Evolutionary conservation across 35 echinoderm and acorn worm genomes (phyloP), one percentile per base, ranked within the genome.

Genomic region (Nesometra sesokonis): DNA sequence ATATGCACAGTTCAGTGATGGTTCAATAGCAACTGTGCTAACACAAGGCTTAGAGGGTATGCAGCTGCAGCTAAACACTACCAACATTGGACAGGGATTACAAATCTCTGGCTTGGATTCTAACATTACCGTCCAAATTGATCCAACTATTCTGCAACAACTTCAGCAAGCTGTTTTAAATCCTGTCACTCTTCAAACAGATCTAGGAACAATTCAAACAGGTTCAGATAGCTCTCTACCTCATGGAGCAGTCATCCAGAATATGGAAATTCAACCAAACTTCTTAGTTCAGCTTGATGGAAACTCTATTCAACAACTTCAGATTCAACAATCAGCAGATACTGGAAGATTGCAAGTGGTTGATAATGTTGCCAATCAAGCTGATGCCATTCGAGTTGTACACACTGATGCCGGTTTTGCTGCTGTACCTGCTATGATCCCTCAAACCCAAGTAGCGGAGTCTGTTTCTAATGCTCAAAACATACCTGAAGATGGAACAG

Each of bases 101-200:
- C 96, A 99, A 32, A 88, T 99, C 37, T 90, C 91, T 82, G 90
- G 96, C 30, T 19, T 99, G 32, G 93, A 94, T 88, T 82, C 93
- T 23, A 99, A 93, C 82, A 99, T 99, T 85, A 99, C 96, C 0
- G 96, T 99, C 0, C 96, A 99, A 78, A 99, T 99, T 31, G 96
- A 99, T 90, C 93, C 90, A 36, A 92, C 47, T 40, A 82, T 99
- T 11, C 88, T 99, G 31, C 93, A 94, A 82, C 96, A 99, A 77
- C 80, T 99, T 19, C 96, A 99, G 84, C 96, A 99, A 37, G 85
- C 85, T 67, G 37, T 90, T 77, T 43, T 86, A 19, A 99, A 99
- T 32, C 76, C 96, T 34, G 90, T 94, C 43, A 94, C 91, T 67
- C 79, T 97, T 31, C 95, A 97, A 77, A 81, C 93, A 30, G 82